Evolutionary conservation across 2,888 invertebrate genomes (phyloP).

Genomic region (Acanthopleura granulata): DNA sequence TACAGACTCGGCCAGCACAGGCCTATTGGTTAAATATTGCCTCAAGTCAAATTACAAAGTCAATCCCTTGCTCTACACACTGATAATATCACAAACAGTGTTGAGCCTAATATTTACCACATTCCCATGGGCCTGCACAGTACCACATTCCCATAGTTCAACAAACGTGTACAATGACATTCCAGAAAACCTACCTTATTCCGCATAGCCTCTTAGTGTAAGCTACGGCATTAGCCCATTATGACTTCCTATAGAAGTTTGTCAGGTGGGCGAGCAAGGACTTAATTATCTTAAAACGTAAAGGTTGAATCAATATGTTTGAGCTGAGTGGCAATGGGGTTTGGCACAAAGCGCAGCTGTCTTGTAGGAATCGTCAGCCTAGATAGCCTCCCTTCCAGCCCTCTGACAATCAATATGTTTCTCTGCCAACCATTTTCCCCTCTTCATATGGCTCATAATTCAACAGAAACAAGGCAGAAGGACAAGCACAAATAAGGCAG

Average conservation of each 20-base stretch:
- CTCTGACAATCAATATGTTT: background rate
- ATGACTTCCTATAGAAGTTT: slow-evolving; percentile 12
- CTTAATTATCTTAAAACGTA: slow-evolving; percentile 2
- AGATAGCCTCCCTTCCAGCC: background rate
- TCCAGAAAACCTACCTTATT: background rate
- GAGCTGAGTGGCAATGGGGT: background rate
- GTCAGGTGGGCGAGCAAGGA: background rate
- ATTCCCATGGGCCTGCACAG: background rate
- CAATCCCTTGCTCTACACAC: background rate
- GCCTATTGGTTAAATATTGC: background rate
- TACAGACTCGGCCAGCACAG: background rate
- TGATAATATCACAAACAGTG: background rate
- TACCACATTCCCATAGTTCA: background rate
- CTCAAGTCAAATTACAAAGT: background rate
- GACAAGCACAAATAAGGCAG: background rate
- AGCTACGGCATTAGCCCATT: slow-evolving; percentile 1
- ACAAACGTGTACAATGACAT: no score
- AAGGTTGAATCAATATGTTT: slow-evolving; percentile 19
- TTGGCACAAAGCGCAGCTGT: background rate
- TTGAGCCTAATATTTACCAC: slow-evolving; percentile 2
- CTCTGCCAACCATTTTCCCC: background rate
- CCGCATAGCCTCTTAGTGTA: background rate
- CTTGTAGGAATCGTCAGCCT: background rate
- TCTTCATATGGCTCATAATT: background rate
- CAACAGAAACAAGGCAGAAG: background rate